phyloP scores from a whole-genome alignment of 2,797 vertebrate species.

The Silurus lanzhouensis region DNA sequence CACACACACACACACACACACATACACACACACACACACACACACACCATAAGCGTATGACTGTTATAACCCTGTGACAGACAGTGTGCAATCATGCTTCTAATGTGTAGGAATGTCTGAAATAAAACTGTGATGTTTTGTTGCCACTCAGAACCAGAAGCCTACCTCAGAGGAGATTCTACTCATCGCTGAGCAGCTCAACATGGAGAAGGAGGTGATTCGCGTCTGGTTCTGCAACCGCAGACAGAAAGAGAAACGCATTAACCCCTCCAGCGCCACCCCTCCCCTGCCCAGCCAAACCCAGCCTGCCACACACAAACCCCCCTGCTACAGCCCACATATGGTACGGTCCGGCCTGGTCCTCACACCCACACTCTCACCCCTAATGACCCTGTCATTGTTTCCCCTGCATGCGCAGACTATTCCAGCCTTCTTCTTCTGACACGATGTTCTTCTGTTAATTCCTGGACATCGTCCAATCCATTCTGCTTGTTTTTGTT shows the following conservation, averaged over 20 bases:
- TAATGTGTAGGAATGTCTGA: neutral
- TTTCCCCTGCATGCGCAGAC: conserved; percentile 53
- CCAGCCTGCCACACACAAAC: conserved; percentile 77
- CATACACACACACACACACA: too few species aligned
- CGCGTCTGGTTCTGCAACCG: conserved; percentile 96
- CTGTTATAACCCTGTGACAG: neutral
- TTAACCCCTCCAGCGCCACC: conserved; percentile 87
- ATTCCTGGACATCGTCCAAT: neutral
- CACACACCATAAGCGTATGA: neutral
- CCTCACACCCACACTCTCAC: conserved; percentile 38
- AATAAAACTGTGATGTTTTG: neutral
- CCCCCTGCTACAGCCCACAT: conserved; percentile 85
- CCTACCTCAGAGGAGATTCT: conserved; percentile 95
- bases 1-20: too few species aligned
- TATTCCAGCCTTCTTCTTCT: conserved; percentile 25
- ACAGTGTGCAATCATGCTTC: neutral
- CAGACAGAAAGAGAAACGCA: conserved; percentile 92
- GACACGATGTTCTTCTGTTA: neutral
- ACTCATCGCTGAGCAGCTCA: conserved; percentile 88
- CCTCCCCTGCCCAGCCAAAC: conserved; percentile 83
- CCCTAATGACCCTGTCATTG: conserved; percentile 51
- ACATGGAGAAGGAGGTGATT: conserved; percentile 95
- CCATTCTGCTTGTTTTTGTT: neutral
- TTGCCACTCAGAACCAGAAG: conserved; percentile 87
- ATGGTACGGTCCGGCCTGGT: conserved; percentile 73